Base-by-base conservation (phyloP, 2,888 invertebrate genomes). In the Parthenolecanium corni region DNA sequence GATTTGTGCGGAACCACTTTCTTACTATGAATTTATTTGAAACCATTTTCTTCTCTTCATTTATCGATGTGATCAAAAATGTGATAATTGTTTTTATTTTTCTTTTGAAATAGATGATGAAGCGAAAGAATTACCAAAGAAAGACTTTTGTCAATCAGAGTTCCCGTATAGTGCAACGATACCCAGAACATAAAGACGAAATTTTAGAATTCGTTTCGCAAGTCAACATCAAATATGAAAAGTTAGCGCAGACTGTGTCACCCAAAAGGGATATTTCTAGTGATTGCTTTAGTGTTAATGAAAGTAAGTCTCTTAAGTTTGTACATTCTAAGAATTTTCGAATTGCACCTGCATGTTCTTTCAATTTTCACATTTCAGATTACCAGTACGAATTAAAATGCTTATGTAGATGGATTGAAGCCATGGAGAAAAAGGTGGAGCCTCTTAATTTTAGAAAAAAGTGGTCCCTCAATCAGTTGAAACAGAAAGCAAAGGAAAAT, bases 81-180 rank as follows among this genome's bases (percentile, higher is more conserved):
- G n/a, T n/a, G n/a, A n/a, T n/a, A n/a, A n/a, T n/a, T n/a, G n/a
- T n/a, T n/a, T n/a, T n/a, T n/a, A n/a, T n/a, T n/a, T n/a, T n/a
- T n/a, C n/a, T n/a, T n/a, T n/a, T 72, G 85, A 85, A 72, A 82
- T 85, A 78, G 82, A 84, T 70, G 86, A 74, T 88, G 73, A 78
- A 81, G 70, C 81, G 85, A 68, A 82, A 83, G 71, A 83, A 84
- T 68, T 82, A 83, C 52, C 79, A 85, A 66, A 80, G 85, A 67
- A 79, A 82, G 70, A 77, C 85, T 73, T 86, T 89, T 72, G 84
- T 85, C 69, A 88, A 88, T 71, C 88, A 88, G 74, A 85, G 85
- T 65, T 80, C 81, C 71, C 83, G 85, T 73, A 77, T 89, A 67
- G 81, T 84, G 69, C 74, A 77, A 69, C 76, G 80, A 62, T 78